These are phyloP conservation scores for Pseudomyrmex dendroicus DNA, from an alignment of 1,140 invertebrate genomes.

Conservation along the genomic window DNA sequence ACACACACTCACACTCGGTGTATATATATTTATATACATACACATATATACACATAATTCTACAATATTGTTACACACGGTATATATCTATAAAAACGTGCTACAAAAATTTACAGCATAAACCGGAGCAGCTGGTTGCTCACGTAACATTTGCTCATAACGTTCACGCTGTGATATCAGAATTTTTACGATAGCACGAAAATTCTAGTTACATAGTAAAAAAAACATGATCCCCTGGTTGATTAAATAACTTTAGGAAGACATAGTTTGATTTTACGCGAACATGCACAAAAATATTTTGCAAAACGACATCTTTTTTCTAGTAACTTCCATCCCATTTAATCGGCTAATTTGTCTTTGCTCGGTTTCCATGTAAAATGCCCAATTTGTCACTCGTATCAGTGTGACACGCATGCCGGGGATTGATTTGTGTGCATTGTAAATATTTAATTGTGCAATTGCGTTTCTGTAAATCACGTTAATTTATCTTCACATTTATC, in stretches of 20 bases:
- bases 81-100: conserved; percentile 2
- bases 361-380: neutral
- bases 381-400: neutral
- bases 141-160: conserved; percentile 15
- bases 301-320: neutral
- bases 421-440: too few relatives aligned
- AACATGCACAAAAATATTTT: neutral
- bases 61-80: neutral
- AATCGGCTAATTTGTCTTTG: neutral
- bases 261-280: neutral
- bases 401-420: too few relatives aligned
- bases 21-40: too few relatives aligned
- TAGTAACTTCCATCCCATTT: conserved; percentile 13
- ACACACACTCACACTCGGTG: too few relatives aligned
- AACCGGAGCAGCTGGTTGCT: conserved; percentile 17
- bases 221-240: neutral
- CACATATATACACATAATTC: neutral
- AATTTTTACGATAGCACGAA: conserved; percentile 31
- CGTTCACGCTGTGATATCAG: neutral
- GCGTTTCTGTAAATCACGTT: neutral
- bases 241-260: conserved; percentile 25
- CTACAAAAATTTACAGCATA: conserved; percentile 33
- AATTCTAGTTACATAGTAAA: conserved; percentile 32
- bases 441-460: neutral
- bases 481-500: neutral